Percentiles rank a stretch among this genome's conserved stretches.
Evolutionary conservation across 2,113 vertebrate species (phyloP).

Genomic region (Oryzias celebensis): DNA sequence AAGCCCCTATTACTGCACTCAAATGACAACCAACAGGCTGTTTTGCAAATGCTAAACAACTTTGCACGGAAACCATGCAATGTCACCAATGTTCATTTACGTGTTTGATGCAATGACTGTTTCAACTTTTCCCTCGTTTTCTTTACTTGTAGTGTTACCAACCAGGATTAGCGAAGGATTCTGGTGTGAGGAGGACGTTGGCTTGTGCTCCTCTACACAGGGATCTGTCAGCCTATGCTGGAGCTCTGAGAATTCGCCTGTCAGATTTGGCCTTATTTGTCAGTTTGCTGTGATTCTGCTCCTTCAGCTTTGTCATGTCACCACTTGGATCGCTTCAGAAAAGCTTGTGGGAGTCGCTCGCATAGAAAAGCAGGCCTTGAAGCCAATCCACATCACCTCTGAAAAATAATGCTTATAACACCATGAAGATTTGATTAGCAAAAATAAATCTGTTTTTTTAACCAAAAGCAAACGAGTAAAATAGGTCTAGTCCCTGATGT

Average conservation of each 20-base stretch:
- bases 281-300: slow-evolving; percentile 65
- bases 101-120: not conserved
- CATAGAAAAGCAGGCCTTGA: slow-evolving; percentile 25
- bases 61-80: not conserved
- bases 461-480: slow-evolving; percentile 14
- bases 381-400: slow-evolving; percentile 41
- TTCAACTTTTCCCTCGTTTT: slow-evolving; percentile 1
- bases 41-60: not conserved
- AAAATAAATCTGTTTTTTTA: slow-evolving; percentile 20
- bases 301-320: slow-evolving; percentile 64
- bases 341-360: slow-evolving; percentile 41
- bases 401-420: slow-evolving; percentile 17
- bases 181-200: slow-evolving; percentile 43
- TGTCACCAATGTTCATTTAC: not conserved
- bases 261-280: slow-evolving; percentile 69
- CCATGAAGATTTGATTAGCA: slow-evolving; percentile 29
- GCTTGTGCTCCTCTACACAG: slow-evolving; percentile 37
- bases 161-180: slow-evolving; percentile 30
- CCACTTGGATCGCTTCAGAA: slow-evolving; percentile 37
- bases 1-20: not conserved
- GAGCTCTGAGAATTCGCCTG: slow-evolving; percentile 60
- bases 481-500: not conserved
- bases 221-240: slow-evolving; percentile 56
- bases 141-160: slow-evolving; percentile 42
- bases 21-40: not conserved